Conservation (phyloP, 2,113 vertebrate species). For the Bubo blakistoni region DNA sequence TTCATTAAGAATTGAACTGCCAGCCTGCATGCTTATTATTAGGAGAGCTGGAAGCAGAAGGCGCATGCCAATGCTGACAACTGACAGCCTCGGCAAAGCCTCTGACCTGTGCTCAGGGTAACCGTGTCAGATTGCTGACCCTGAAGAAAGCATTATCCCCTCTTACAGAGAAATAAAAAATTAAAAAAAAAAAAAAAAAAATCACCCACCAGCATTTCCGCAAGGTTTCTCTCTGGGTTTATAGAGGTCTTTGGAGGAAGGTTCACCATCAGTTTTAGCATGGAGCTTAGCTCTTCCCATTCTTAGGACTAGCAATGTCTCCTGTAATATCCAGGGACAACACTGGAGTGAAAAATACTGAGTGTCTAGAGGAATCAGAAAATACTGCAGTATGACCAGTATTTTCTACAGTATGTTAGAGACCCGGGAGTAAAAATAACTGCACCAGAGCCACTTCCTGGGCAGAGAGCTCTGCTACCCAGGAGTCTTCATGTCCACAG, state of each 20-base stretch:
- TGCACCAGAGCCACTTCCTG: neutral
- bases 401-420: neutral
- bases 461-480: neutral
- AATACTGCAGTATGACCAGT: neutral
- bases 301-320: neutral
- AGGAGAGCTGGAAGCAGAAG: neutral
- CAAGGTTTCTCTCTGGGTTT: neutral
- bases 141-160: neutral
- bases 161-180: neutral
- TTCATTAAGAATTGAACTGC: neutral
- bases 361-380: neutral
- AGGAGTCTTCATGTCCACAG: neutral
- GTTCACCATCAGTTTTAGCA: neutral
- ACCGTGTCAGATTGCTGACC: fast-evolving
- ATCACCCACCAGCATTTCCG: neutral
- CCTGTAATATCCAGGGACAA: neutral
- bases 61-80: neutral
- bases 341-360: neutral
- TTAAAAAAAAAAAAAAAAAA: neutral
- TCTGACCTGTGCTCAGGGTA: neutral
- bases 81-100: neutral
- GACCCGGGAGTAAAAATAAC: neutral
- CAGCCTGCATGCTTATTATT: neutral
- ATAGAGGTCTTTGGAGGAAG: neutral
- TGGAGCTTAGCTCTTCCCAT: neutral